A percentile compares a stretch with the other conserved stretches of the same genome.
These are phyloP conservation scores for Nycteola revayana DNA, from an alignment of 2,888 invertebrate species.

Conservation along the genomic window DNA sequence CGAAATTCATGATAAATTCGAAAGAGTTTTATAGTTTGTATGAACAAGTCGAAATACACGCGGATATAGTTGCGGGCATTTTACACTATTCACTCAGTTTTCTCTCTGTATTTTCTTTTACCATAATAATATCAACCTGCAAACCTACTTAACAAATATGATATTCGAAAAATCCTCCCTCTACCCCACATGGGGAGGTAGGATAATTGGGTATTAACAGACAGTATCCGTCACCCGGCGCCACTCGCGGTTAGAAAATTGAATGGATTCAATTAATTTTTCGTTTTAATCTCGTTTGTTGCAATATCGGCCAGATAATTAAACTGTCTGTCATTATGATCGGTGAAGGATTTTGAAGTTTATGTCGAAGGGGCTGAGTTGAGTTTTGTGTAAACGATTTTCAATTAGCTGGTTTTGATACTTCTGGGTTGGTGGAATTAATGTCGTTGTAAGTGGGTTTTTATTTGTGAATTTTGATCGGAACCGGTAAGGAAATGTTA, in stretches of 20 bases:
- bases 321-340: constrained; percentile 36
- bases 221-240: constrained; percentile 56
- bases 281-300: constrained; percentile 49
- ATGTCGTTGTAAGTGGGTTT: too few relatives aligned
- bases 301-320: constrained; percentile 39
- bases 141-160: constrained; percentile 13
- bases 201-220: constrained; percentile 70
- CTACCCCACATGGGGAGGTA: constrained; percentile 22
- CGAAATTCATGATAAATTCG: too few relatives aligned
- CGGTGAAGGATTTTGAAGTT: constrained; percentile 22
- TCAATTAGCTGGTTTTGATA: constrained; percentile 20
- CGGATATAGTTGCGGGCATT: too few relatives aligned
- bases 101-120: too few relatives aligned
- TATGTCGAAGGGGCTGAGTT: constrained; percentile 7
- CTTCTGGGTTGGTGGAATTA: too few relatives aligned
- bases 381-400: constrained; percentile 2
- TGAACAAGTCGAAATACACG: too few relatives aligned
- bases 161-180: constrained; percentile 22
- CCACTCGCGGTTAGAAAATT: constrained; percentile 59
- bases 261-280: constrained; percentile 68
- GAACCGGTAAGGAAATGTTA: too few relatives aligned
- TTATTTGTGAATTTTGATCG: too few relatives aligned
- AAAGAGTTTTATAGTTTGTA: too few relatives aligned
- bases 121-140: too few relatives aligned
- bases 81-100: too few relatives aligned